phyloP scores from a whole-genome alignment of 2,888 invertebrate genomes.

The Phalangium opilio region DNA sequence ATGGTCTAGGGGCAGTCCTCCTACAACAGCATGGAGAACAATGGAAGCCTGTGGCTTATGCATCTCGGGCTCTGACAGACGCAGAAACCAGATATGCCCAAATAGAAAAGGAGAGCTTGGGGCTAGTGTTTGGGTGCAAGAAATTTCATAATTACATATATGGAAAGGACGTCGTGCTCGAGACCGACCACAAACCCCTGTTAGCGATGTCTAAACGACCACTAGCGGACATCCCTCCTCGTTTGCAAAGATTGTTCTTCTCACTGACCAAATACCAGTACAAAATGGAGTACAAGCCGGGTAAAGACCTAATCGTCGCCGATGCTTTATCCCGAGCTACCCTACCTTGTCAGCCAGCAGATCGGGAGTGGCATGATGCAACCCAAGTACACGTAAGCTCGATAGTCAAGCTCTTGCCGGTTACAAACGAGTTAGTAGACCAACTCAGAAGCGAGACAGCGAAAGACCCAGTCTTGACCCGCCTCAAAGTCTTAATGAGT shows the following conservation, averaged over 20 bases:
- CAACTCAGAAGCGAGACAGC: neutral
- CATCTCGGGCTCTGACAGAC: neutral
- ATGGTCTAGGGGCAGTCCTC: neutral
- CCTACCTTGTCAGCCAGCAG: neutral
- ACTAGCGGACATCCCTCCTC: slow-evolving; percentile 26
- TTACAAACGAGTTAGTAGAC: neutral
- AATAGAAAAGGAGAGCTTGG: slow-evolving; percentile 1
- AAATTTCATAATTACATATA: neutral
- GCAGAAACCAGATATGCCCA: neutral
- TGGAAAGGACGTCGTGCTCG: slow-evolving; percentile 21
- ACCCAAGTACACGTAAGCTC: no score
- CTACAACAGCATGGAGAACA: neutral
- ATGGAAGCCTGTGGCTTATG: neutral
- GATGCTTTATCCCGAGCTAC: slow-evolving; percentile 17
- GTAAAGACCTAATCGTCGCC: slow-evolving; percentile 18
- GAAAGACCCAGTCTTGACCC: slow-evolving; percentile 1
- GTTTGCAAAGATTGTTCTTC: slow-evolving; percentile 28
- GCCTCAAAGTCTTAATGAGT: neutral
- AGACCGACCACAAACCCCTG: slow-evolving; percentile 31
- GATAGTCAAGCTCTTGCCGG: no score
- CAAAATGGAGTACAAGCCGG: slow-evolving; percentile 8
- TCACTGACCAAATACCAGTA: slow-evolving; percentile 3
- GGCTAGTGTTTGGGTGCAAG: neutral
- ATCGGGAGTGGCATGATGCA: no score
- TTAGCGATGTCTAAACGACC: slow-evolving; percentile 26